Base-by-base conservation (phyloP, 2,797 vertebrate species). In the Mormyrus proboscirostris region DNA sequence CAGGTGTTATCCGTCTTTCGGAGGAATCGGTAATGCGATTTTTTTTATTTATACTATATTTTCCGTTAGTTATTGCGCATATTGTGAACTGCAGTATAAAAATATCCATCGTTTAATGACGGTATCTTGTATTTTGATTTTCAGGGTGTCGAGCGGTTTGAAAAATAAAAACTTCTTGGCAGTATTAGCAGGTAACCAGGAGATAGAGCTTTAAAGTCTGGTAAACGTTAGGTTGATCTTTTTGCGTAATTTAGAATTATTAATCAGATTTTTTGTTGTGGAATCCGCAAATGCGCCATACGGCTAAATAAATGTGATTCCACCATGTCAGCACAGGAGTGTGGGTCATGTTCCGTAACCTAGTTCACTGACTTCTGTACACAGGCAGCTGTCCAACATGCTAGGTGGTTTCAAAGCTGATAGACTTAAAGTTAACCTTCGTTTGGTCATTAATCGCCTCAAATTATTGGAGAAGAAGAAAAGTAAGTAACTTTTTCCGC, bases 401-500 rank as follows among this genome's bases (percentile, higher is more conserved):
- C 92, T 99, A 93, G 97, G 97, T 87, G 96, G 97, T 89, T 99
- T 99, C 94, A 99, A 99, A 95, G 95, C 97, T 0, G 98, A 99
- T 91, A 96, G 98, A 90, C 94, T 99, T 89, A 95, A 97, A 91
- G 98, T 99, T 93, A 99, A 99, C 93, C 96, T 99, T 65, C 96
- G 98, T 38, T 96, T 99, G 4, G 98, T 98, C 90, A 99, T 99
- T 92, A 99, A 99, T 93, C 96, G 98, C 62, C 97, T 99, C 83
- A 99, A 99, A 91, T 96, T 99, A 22, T 92, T 99, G 55, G 98
- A 99, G 95, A 99, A 99, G 92, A 99, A 99, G 95, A 99, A 99
- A 94, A 98, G 99, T 99, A 93, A 97, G 99, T 96, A 3, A 62
- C 53, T 47, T 47, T 59, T 22, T 12, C 83, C 44, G 29, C 59